A percentile compares a stretch with the other conserved stretches of the same genome.
phyloP scores from a whole-genome alignment of 2,797 vertebrate species.

The Anabas testudineus region DNA sequence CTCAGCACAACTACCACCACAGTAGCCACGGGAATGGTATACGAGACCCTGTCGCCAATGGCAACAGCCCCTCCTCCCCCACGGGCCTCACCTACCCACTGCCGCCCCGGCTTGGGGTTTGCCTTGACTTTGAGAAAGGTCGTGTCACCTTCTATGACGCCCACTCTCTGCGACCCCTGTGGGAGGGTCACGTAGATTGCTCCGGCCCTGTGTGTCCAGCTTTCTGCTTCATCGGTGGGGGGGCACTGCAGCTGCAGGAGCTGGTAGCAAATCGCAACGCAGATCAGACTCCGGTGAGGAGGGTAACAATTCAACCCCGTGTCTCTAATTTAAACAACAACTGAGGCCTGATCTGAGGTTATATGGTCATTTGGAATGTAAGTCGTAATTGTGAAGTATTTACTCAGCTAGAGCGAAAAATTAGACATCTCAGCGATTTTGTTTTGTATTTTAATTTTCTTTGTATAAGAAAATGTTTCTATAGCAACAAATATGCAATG shows the following conservation, averaged over 20 bases:
- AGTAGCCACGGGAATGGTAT: constrained; percentile 63
- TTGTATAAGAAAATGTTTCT: constrained; percentile 80
- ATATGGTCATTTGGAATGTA: constrained; percentile 60
- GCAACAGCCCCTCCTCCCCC: constrained; percentile 79
- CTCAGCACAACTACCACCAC: constrained; percentile 77
- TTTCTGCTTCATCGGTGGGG: constrained; percentile 97
- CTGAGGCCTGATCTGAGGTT: constrained; percentile 53
- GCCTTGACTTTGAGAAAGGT: constrained; percentile 95
- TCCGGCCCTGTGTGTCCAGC: constrained; percentile 95
- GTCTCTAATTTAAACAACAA: constrained; percentile 75
- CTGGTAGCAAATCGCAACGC: constrained; percentile 89
- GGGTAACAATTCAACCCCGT: constrained; percentile 86
- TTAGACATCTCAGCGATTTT: constrained; percentile 78
- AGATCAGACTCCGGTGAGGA: constrained; percentile 83
- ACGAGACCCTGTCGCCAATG: constrained; percentile 79
- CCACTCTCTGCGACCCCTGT: constrained; percentile 93
- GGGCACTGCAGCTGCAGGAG: constrained; percentile 95
- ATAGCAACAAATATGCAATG: constrained; percentile 83
- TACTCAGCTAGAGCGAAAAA: constrained; percentile 70
- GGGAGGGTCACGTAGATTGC: constrained; percentile 95
- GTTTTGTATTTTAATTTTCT: constrained; percentile 81
- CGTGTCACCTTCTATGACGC: constrained; percentile 95
- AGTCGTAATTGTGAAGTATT: constrained; percentile 71
- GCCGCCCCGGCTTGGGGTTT: constrained; percentile 91
- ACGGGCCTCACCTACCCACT: constrained; percentile 88